Percentiles rank a stretch among this genome's conserved stretches.
Evolutionary conservation across 2,113 vertebrate genomes (phyloP).

Genomic region (Copsychus sechellarum): DNA sequence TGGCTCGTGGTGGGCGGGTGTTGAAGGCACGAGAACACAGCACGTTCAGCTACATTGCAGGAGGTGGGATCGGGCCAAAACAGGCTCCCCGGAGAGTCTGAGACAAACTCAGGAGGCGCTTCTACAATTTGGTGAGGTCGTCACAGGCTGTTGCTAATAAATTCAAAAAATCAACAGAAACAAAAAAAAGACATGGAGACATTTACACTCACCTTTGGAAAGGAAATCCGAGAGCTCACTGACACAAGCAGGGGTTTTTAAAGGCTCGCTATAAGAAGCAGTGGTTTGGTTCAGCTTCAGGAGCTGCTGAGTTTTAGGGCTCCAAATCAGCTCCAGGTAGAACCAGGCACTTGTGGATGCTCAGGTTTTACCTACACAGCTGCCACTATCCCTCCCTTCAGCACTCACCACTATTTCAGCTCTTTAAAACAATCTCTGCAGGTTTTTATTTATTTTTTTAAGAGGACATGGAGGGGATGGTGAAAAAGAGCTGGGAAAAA

Average conservation of each 20-base stretch:
- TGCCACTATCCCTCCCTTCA: not conserved
- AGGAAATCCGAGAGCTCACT: conserved; percentile 1
- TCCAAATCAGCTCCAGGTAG: not conserved
- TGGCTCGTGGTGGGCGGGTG: conserved; percentile 61
- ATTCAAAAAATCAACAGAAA: conserved; percentile 32
- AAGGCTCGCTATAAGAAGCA: not conserved
- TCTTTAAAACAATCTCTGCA: not conserved
- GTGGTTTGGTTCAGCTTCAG: not conserved
- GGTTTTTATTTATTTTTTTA: not conserved
- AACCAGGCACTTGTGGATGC: fast-evolving
- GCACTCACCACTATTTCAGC: not conserved
- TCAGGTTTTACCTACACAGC: not conserved
- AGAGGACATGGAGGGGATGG: not conserved
- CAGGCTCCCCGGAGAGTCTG: conserved; percentile 62
- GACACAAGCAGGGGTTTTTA: not conserved
- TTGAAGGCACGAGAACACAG: conserved; percentile 68
- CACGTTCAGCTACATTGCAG: conserved; percentile 63
- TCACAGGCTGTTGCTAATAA: conserved; percentile 58
- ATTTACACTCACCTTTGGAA: conserved; percentile 37
- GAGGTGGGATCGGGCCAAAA: conserved; percentile 59
- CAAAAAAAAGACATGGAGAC: conserved; percentile 22
- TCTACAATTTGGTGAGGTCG: conserved; percentile 60
- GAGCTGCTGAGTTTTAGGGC: not conserved
- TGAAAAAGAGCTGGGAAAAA: not conserved
- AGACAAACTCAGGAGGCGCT: conserved; percentile 51